Percentiles rank a stretch among this genome's conserved stretches.
phyloP scores from a whole-genome alignment of 2,797 vertebrate genomes.

The Chaetodon trifasciatus region DNA sequence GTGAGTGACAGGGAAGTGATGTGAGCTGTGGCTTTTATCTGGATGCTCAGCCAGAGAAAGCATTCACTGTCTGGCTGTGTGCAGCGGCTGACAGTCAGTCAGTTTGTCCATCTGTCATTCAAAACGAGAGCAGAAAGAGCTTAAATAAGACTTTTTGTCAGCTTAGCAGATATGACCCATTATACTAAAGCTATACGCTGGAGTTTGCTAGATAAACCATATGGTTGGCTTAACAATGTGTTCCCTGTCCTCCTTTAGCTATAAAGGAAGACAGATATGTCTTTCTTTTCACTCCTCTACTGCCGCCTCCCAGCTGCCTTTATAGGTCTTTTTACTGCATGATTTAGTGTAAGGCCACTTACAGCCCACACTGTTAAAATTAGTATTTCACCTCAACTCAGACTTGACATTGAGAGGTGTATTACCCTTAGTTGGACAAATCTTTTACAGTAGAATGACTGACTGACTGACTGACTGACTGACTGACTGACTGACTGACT shows the following conservation, averaged over 20 bases:
- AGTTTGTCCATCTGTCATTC: constrained; percentile 69
- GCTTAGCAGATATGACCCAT: constrained; percentile 69
- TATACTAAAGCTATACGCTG: constrained; percentile 55
- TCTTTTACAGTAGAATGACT: constrained; percentile 36
- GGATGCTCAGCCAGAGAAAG: constrained; percentile 68
- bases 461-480: no score
- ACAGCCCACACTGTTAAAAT: constrained; percentile 68
- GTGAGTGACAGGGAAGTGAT: constrained; percentile 72
- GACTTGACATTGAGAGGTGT: constrained; percentile 73
- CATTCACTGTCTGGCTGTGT: constrained; percentile 56
- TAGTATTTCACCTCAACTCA: constrained; percentile 68
- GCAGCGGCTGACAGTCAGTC: constrained; percentile 71
- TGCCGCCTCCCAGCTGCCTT: constrained; percentile 55
- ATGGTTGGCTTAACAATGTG: constrained; percentile 69
- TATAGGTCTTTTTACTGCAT: constrained; percentile 69
- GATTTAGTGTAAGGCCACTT: constrained; percentile 68
- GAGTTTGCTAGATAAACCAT: constrained; percentile 74
- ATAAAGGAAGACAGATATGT: constrained; percentile 72
- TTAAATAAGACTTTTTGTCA: constrained; percentile 68
- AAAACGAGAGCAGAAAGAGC: constrained; percentile 60
- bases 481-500: no score
- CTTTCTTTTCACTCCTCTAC: constrained; percentile 57
- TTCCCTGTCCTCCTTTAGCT: constrained; percentile 67
- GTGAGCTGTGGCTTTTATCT: constrained; percentile 75
- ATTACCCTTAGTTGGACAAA: constrained; percentile 46